A percentile compares a stretch with the other conserved stretches of the same genome.
These are phyloP conservation scores for Enteromius fasciolatus DNA, from an alignment of 2,797 vertebrate genomes.

Conservation along the genomic window DNA sequence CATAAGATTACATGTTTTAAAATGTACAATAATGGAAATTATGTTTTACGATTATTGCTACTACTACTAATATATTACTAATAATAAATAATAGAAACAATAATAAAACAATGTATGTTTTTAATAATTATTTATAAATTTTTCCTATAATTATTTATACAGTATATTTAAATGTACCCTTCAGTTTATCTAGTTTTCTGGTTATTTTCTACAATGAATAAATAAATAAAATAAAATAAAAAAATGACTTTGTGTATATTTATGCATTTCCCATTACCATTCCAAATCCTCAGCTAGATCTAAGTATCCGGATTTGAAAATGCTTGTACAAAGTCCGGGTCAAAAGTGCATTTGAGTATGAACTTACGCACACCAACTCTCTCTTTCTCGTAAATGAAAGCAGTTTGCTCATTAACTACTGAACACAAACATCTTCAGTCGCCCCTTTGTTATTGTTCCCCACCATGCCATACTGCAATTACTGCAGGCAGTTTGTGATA, in stretches of 20 bases:
- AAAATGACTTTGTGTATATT: background rate
- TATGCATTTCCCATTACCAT: background rate
- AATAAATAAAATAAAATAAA: background rate
- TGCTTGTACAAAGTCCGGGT: background rate
- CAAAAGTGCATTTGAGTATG: conserved; percentile 18
- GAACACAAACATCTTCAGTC: conserved; percentile 46
- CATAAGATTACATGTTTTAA: too few relatives aligned
- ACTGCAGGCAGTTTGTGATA: conserved; percentile 56
- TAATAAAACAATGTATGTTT: background rate
- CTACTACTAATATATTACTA: background rate
- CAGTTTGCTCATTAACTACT: conserved; percentile 52
- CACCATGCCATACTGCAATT: conserved; percentile 48
- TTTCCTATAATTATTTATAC: background rate
- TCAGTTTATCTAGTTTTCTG: background rate
- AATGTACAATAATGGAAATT: too few relatives aligned
- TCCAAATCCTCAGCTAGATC: background rate
- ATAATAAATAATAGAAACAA: background rate
- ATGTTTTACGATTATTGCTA: background rate
- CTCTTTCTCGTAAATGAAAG: conserved; percentile 49
- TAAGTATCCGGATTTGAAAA: background rate
- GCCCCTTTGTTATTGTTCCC: conserved; percentile 51
- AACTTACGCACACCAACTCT: conserved; percentile 8
- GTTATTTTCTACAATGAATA: too few relatives aligned
- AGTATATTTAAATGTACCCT: background rate
- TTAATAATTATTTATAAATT: background rate